Evolutionary conservation across 2,113 vertebrate species (phyloP), one percentile per base, ranked within the genome.

Genomic region (Platycercus adscitus): DNA sequence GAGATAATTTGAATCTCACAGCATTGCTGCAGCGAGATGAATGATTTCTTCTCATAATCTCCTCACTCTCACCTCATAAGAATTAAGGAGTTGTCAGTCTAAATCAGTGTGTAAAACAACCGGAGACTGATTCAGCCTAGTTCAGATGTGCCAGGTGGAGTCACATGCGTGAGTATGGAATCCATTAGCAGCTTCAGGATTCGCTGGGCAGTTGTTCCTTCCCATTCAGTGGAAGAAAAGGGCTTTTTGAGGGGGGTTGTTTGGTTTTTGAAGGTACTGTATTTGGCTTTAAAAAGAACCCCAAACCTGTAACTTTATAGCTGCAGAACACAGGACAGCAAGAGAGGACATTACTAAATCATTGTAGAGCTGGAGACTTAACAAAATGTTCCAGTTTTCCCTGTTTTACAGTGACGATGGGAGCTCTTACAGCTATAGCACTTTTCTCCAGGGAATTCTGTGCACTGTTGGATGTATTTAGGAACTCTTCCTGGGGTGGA

Each of bases 41-140:
- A 65, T 72, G 88, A 87, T 96, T 97, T 79, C 88, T 94, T 28
- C 91, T 87, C 92, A 53, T 95, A 92, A 93, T 94, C 92, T 87
- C 77, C 84, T 96, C 93, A 85, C 66, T 96, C 91, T 95, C 93
- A 96, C 95, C 95, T 94, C 96, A 91, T 96, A 85, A 95, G 92
- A 96, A 92, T 94, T 94, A 94, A 73, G 91, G 92, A 88, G 65
- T 17, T 94, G 92, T 96, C 93, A 96, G 95, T 69, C 28, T 52
- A 64, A 60, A 89, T 91, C 93, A 82, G 73, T 0, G 6, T 37
- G 88, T 41, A 44, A 39, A 46, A 13, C 69, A n/a, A 8, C 83
- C 18, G 2, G 71, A 78, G 82, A 6, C 65, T 18, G 83, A 55
- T 55, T 16, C 86, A 86, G 93, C 90, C 76, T 23, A 2, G 17